These are phyloP conservation scores for Noctilio leporinus DNA, from an alignment of 2,113 vertebrate genomes.

Conservation along the genomic window DNA sequence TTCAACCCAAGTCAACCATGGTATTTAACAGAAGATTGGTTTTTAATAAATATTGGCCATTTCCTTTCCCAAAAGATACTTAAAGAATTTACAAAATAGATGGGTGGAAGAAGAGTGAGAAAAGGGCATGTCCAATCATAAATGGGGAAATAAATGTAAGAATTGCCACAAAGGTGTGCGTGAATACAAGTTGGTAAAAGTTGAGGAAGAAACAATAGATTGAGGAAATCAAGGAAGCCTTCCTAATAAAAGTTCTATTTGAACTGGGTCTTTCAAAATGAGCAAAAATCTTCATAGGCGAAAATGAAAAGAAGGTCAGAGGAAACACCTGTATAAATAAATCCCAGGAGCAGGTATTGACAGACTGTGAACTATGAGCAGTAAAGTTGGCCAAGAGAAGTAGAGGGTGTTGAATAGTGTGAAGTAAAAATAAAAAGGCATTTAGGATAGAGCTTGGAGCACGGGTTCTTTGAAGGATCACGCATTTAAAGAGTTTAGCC, in stretches of 20 bases:
- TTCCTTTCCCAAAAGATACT: background rate
- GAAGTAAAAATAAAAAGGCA: background rate
- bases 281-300: background rate
- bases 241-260: background rate
- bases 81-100: background rate
- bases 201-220: background rate
- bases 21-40: background rate
- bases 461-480: background rate
- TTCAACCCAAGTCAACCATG: background rate
- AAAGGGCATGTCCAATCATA: background rate
- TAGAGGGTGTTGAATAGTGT: background rate
- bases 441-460: background rate
- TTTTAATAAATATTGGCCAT: background rate
- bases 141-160: background rate
- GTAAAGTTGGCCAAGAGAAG: background rate
- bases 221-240: background rate
- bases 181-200: background rate
- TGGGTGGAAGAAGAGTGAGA: background rate
- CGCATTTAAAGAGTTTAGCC: background rate
- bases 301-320: background rate
- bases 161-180: background rate
- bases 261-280: background rate
- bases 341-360: background rate
- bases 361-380: background rate
- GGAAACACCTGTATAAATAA: conserved; percentile 12